These are phyloP conservation scores for Ceratosolen solmsi DNA, from an alignment of 1,140 invertebrate species.

Conservation along the genomic window DNA sequence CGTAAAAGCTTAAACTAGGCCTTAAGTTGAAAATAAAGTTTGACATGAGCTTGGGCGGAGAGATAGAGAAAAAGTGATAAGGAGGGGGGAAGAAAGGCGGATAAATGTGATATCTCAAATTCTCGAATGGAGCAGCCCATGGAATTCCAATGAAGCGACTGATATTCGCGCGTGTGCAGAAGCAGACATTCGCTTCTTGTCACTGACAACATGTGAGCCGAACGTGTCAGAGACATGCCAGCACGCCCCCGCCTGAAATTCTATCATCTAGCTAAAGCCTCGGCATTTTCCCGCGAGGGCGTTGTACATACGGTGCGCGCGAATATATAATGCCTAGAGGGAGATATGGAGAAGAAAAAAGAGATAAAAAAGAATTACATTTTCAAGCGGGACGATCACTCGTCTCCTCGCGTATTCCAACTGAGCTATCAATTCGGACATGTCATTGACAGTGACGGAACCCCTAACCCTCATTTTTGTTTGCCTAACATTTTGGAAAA, in stretches of 20 bases:
- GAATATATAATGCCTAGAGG: not conserved
- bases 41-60: not conserved
- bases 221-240: not conserved
- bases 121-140: slow-evolving; percentile 16
- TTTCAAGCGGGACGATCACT: slow-evolving; percentile 2
- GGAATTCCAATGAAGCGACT: slow-evolving; percentile 39
- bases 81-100: not conserved
- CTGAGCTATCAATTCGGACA: not conserved
- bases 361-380: not conserved
- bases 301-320: not conserved
- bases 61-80: not conserved
- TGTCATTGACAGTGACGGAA: not conserved
- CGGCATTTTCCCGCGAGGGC: not conserved
- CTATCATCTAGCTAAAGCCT: not conserved
- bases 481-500: not conserved
- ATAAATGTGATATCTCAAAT: slow-evolving; percentile 37
- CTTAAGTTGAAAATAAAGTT: slow-evolving; percentile 17
- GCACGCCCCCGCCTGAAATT: not conserved
- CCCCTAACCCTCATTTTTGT: not conserved
- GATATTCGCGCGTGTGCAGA: slow-evolving; percentile 6
- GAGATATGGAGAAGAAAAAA: not conserved
- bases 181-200: not conserved
- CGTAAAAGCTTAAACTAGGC: slow-evolving; percentile 7
- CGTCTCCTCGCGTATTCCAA: not conserved
- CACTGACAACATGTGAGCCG: slow-evolving; percentile 13